Evolutionary conservation across 2,888 invertebrate species (phyloP).

Genomic region (Tuberolachnus salignus): DNA sequence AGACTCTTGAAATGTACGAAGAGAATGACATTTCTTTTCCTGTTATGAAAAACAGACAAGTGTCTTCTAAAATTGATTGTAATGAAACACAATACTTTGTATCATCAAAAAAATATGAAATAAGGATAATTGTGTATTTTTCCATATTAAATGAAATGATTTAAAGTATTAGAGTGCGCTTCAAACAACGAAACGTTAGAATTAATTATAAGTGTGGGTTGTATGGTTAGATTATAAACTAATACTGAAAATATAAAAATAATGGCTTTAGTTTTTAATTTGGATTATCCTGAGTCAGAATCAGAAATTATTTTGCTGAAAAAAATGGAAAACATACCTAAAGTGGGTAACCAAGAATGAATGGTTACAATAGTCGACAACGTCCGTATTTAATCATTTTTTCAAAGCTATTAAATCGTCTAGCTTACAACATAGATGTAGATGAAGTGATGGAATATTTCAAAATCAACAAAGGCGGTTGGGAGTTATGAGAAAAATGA

Average conservation of each 20-base stretch:
- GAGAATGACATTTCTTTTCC: not conserved
- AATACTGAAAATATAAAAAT: no score
- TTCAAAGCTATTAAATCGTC: slow-evolving; percentile 15
- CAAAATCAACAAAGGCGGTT: no score
- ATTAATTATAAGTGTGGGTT: no score
- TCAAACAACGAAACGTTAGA: not conserved
- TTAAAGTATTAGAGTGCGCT: not conserved
- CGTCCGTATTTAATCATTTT: not conserved
- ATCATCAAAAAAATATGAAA: not conserved
- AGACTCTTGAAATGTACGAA: not conserved
- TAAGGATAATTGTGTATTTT: not conserved
- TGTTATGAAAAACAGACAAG: not conserved
- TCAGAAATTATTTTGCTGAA: slow-evolving; percentile 11
- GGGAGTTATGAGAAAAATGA: no score
- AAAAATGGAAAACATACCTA: slow-evolving; percentile 11
- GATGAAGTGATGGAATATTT: no score
- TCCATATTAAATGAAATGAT: not conserved
- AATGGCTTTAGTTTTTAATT: not conserved
- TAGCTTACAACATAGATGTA: no score
- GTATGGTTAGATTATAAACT: no score
- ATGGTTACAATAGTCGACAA: not conserved
- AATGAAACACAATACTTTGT: not conserved
- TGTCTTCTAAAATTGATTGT: not conserved
- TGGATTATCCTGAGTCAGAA: not conserved
- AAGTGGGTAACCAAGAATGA: not conserved